A percentile compares a stretch with the other conserved stretches of the same genome.
phyloP scores from a whole-genome alignment of 1,140 invertebrate genomes.

The Rhagoletis pomonella region DNA sequence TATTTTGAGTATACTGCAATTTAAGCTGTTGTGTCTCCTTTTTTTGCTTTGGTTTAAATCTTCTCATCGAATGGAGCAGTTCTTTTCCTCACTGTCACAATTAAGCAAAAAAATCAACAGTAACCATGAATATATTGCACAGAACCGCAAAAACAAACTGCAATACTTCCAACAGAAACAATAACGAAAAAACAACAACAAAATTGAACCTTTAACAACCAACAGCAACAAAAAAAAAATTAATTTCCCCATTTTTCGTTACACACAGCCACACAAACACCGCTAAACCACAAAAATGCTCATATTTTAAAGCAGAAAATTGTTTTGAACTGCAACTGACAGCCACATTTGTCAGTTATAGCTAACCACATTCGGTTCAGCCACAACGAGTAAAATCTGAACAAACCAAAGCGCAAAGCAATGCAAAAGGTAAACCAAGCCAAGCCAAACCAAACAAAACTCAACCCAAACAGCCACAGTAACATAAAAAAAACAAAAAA shows the following conservation, averaged over 20 bases:
- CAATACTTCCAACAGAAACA: neutral
- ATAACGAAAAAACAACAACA: neutral
- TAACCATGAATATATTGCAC: neutral
- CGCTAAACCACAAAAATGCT: slow-evolving; percentile 35
- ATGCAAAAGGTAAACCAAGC: neutral
- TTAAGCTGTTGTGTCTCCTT: neutral
- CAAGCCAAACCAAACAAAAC: neutral
- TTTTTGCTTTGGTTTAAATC: neutral
- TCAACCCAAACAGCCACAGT: neutral
- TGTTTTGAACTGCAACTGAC: slow-evolving; percentile 57
- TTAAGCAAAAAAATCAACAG: neutral
- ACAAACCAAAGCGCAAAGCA: slow-evolving; percentile 34
- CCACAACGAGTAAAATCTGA: slow-evolving; percentile 18
- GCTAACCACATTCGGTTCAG: slow-evolving; percentile 52
- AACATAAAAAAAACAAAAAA: neutral
- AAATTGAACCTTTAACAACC: neutral
- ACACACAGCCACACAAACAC: neutral
- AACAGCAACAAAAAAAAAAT: neutral
- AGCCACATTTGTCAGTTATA: slow-evolving; percentile 58
- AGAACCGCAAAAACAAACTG: no score
- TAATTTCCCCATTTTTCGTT: neutral
- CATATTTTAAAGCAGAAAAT: slow-evolving; percentile 53
- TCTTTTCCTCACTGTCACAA: neutral
- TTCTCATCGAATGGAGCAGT: neutral
- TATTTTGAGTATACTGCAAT: no score